Evolutionary conservation across 2,113 vertebrate genomes (phyloP), one percentile per base, ranked within the genome.

Genomic region (Lophius piscatorius): DNA sequence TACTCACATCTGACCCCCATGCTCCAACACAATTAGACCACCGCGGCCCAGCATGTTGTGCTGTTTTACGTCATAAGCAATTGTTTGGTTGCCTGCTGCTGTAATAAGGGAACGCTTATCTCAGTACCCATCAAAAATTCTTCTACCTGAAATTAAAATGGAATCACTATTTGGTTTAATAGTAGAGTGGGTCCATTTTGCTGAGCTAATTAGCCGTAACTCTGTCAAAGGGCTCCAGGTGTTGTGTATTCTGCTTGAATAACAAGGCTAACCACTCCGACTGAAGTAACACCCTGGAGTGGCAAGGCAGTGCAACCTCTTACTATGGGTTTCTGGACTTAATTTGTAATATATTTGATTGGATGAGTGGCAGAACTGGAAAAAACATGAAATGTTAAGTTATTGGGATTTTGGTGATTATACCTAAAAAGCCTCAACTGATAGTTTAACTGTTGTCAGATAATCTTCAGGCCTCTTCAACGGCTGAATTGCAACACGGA

Each of bases 211-310:
- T 83, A 80, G 35, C 80, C 68, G 31, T 76, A 58, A 72, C 70
- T 59, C 57, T 63, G 70, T 79, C 77, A 70, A 73, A 77, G 77
- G 63, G 79, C 69, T 87, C 77, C 81, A 79, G 81, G 81, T 86
- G 79, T 76, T 62, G 65, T 59, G 45, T 52, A 60, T 63, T 80
- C 46, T 77, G 55, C 63, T 64, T 29, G 47, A 64, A 29, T 31
- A 71, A 39, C 33, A 40, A 56, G 51, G 52, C 48, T 41, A 74
- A 61, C 28, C 18, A 41, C 49, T 61, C 42, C 35, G 20, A 42
- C 57, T 39, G 35, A 1, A 52, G 10, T 49, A 31, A 47, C 52
- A 56, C 23, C 31, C 28, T 35, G 14, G 5, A 16, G 18, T 33
- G 13, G 33, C 13, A 41, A 33, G 16, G 28, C 39, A 58, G n/a